Percentiles rank a stretch among this genome's conserved stretches.
Conservation (phyloP, 2,113 vertebrate genomes). For the Pipra filicauda region DNA sequence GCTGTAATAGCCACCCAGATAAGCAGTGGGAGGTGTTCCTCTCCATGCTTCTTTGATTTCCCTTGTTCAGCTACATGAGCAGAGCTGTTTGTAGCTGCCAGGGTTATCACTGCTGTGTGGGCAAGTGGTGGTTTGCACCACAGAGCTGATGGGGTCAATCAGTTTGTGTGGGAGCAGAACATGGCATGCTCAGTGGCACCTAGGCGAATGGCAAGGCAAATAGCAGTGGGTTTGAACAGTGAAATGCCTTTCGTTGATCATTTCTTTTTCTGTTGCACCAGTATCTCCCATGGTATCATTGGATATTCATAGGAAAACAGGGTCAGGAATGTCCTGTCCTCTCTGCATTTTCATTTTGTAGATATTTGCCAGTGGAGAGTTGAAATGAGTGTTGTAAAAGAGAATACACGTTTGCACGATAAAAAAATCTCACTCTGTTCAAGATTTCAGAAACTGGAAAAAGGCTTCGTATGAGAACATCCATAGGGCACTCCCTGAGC, state of each 20-base stretch:
- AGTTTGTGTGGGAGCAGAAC: accelerated
- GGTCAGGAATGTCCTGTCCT: not conserved
- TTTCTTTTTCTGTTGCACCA: not conserved
- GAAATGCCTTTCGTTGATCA: not conserved
- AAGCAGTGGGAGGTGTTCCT: not conserved
- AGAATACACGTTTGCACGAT: not conserved
- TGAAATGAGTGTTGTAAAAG: not conserved
- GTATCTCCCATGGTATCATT: not conserved
- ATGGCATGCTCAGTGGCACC: accelerated
- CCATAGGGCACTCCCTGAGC: not conserved
- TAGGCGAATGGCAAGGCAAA: not conserved
- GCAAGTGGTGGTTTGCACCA: not conserved
- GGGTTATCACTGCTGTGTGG: not conserved
- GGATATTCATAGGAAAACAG: not conserved
- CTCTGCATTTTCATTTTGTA: not conserved
- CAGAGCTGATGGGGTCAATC: not conserved
- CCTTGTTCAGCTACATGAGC: not conserved
- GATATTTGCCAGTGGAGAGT: not conserved
- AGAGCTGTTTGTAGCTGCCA: not conserved
- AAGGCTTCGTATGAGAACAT: not conserved
- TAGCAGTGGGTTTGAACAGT: not conserved
- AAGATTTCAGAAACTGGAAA: not conserved
- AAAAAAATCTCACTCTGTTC: not conserved
- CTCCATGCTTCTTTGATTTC: not conserved
- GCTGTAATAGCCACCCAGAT: not conserved